Conservation (phyloP, 1,140 invertebrate genomes). For the Lordiphosa stackelbergi region DNA sequence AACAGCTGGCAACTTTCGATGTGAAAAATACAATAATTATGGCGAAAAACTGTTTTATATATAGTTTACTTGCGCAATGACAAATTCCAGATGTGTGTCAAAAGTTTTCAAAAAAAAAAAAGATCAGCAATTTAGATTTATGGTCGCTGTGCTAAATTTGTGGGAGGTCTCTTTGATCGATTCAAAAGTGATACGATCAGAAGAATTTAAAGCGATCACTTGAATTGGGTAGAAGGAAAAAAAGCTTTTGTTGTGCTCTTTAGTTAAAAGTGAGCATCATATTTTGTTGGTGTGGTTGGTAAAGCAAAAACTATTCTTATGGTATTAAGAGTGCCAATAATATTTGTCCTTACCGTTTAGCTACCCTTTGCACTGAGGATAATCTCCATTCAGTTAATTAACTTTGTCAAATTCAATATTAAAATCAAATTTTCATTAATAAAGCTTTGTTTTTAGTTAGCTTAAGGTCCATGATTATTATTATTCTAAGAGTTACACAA, state of each 20-base stretch:
- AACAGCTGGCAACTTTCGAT: conserved; percentile 57
- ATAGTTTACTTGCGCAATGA: conserved; percentile 12
- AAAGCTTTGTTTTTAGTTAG: no score
- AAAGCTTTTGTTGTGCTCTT: conserved; percentile 4
- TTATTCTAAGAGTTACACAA: no score
- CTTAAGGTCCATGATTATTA: no score
- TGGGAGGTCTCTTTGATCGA: conserved; percentile 36
- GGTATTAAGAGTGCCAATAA: no score
- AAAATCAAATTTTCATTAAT: no score
- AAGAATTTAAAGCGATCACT: conserved; percentile 24
- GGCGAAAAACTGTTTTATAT: no score
- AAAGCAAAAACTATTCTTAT: neutral
- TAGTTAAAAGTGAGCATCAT: neutral
- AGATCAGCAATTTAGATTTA: conserved; percentile 62
- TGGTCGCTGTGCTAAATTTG: conserved; percentile 34
- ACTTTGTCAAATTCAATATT: no score
- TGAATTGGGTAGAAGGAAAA: conserved; percentile 8
- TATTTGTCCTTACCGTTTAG: no score
- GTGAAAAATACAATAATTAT: conserved; percentile 31
- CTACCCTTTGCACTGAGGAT: no score
- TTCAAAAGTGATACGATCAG: conserved; percentile 38
- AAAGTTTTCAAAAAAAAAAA: conserved; percentile 5
- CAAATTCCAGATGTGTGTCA: conserved; percentile 30
- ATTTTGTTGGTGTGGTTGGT: neutral
- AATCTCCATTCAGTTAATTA: no score